Base-by-base conservation (phyloP, 2,113 vertebrate genomes). In the Phyllopteryx taeniolatus region DNA sequence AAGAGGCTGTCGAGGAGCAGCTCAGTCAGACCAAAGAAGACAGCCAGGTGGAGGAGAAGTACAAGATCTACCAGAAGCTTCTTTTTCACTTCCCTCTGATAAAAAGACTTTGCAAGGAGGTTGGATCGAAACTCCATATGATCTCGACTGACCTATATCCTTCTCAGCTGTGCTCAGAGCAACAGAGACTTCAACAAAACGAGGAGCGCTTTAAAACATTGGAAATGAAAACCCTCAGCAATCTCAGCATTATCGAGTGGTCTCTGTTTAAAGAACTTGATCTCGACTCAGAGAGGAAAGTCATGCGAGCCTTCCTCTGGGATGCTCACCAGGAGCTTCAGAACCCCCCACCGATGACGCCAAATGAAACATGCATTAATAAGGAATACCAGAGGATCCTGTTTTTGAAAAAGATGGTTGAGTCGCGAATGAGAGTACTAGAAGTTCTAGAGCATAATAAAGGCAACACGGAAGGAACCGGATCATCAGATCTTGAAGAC, bases 101-200 rank as follows among this genome's bases (percentile, higher is more conserved):
- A 8, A 89, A 80, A 6, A n/a, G 2, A 39, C 79, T 94, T 39
- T 91, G 85, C 15, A 74, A 90, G 57, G 93, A 96, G 15, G 80
- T 79, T 51, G 49, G 61, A 7, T 82, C 87, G 22, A 86, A 92
- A 54, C 87, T 98, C 60, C 88, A 85, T 65, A 79, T 70, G 78
- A 95, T 92, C 67, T 87, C 83, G 27, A 35, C 86, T 9, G 76
- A 90, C 35, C 89, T 96, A 19, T 87, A 85, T 80, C 76, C 90
- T 4, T 84, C 91, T 3, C 89, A 96, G 84, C 91, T 93, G 72
- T 80, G 82, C 20, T 77, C 74, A 14, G 95, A 95, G 77, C 87
- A 71, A 19, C 82, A 79, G 60, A 90, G 93, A 72, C 84, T 97
- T 10, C 90, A 91, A 19, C 84, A 73, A 27, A 77, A 80, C 5